These are phyloP conservation scores for Heliconius congener DNA, from an alignment of 1,140 invertebrate species.

Conservation along the genomic window DNA sequence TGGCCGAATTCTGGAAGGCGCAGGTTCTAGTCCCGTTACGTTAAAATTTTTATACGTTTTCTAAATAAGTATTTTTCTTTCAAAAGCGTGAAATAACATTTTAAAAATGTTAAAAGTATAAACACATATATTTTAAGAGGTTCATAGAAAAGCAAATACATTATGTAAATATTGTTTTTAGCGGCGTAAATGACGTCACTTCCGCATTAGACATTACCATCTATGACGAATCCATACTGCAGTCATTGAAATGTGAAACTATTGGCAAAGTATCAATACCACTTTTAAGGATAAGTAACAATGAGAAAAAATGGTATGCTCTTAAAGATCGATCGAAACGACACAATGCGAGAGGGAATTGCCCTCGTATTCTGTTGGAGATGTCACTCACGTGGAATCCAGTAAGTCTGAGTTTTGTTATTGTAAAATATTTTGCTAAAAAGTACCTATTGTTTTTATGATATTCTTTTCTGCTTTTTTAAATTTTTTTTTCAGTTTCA, in stretches of 20 bases:
- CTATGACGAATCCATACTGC: slow-evolving; percentile 67
- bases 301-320: slow-evolving; percentile 72
- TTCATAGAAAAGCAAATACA: background rate
- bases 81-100: no score
- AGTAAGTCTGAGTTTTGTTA: slow-evolving; percentile 45
- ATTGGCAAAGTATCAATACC: slow-evolving; percentile 71
- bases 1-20: no score
- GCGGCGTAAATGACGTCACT: slow-evolving; percentile 66
- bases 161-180: slow-evolving; percentile 39
- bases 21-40: no score
- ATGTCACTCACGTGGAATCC: slow-evolving; percentile 75
- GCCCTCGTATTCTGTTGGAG: slow-evolving; percentile 78
- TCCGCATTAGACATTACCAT: slow-evolving; percentile 68
- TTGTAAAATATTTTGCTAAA: background rate
- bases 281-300: slow-evolving; percentile 67
- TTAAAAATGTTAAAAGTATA: no score
- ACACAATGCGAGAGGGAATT: slow-evolving; percentile 61
- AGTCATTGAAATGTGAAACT: slow-evolving; percentile 82
- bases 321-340: slow-evolving; percentile 63
- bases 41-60: no score
- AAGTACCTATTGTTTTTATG: slow-evolving; percentile 30
- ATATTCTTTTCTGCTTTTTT: no score
- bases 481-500: background rate
- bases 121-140: background rate
- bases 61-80: no score